A percentile compares a stretch with the other conserved stretches of the same genome.
Evolutionary conservation across 2,888 invertebrate genomes (phyloP).

Genomic region (Anagyrus pseudococci): DNA sequence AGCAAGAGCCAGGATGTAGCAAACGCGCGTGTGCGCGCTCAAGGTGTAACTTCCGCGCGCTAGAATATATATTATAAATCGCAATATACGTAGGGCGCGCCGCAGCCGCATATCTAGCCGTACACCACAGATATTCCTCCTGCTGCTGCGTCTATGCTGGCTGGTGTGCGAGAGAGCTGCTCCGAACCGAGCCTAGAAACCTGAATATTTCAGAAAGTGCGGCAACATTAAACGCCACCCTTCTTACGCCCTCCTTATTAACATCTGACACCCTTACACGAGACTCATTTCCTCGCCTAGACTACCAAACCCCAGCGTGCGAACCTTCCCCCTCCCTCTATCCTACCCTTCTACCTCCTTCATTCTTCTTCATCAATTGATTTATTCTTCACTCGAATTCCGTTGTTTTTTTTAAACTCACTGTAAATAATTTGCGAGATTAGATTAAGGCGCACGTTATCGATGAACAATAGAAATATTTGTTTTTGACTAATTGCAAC

Average conservation of each 20-base stretch:
- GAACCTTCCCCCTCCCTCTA: background rate
- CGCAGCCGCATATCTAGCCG: constrained; percentile 52
- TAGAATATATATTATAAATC: constrained; percentile 55
- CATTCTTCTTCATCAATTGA: too few species aligned
- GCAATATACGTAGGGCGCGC: constrained; percentile 47
- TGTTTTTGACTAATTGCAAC: too few species aligned
- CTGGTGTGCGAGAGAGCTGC: constrained; percentile 39
- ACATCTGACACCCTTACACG: constrained; percentile 50
- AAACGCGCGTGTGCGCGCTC: constrained; percentile 35
- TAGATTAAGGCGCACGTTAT: too few species aligned
- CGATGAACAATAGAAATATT: too few species aligned
- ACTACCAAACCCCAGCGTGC: too few species aligned
- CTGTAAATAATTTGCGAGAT: too few species aligned
- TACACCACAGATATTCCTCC: constrained; percentile 50
- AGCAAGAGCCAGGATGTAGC: too few species aligned
- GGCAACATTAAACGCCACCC: constrained; percentile 59
- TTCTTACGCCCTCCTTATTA: constrained; percentile 59
- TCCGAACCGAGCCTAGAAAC: constrained; percentile 48
- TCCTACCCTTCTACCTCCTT: too few species aligned
- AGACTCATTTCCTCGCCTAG: constrained; percentile 23
- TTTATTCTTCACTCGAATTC: too few species aligned
- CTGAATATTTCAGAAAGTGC: constrained; percentile 59
- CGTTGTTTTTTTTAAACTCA: too few species aligned
- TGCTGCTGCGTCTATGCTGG: background rate
- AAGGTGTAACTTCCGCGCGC: constrained; percentile 36